Percentiles rank a stretch among this genome's conserved stretches.
Evolutionary conservation across 2,888 invertebrate species (phyloP).

Genomic region (Harpalus rubripes): DNA sequence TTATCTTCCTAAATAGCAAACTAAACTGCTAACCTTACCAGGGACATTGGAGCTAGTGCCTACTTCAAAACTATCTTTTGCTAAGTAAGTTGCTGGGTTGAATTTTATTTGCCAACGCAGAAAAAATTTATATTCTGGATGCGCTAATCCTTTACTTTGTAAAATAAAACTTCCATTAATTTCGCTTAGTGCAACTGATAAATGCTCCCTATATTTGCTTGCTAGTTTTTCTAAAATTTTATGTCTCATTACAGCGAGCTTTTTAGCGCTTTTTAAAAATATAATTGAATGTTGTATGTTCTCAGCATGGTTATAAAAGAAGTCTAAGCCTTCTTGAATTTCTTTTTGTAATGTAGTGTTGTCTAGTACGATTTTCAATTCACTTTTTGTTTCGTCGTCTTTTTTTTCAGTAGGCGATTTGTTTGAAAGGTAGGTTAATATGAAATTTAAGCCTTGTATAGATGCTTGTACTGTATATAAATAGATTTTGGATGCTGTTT

Average conservation of each 20-base stretch:
- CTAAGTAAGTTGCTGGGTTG: not conserved
- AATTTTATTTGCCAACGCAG: conserved; percentile 17
- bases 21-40: too few relatives aligned
- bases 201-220: not conserved
- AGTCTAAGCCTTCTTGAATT: conserved; percentile 35
- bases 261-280: not conserved
- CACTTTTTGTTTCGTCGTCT: not conserved
- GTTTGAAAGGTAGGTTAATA: conserved; percentile 17
- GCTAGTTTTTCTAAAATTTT: not conserved
- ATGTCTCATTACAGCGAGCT: not conserved
- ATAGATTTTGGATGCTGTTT: conserved; percentile 2
- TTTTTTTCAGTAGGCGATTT: not conserved
- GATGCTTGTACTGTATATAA: conserved; percentile 1
- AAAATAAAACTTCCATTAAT: not conserved
- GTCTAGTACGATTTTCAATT: not conserved
- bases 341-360: not conserved
- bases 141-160: not conserved
- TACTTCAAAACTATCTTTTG: not conserved
- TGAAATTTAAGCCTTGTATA: conserved; percentile 6
- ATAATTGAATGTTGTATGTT: not conserved
- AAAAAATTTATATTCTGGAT: not conserved
- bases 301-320: not conserved
- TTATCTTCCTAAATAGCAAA: not conserved
- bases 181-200: not conserved
- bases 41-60: not conserved